Evolutionary conservation across 92 coral and sea anemone species (phyloP).

Genomic region (Pocillopora meandrina): DNA sequence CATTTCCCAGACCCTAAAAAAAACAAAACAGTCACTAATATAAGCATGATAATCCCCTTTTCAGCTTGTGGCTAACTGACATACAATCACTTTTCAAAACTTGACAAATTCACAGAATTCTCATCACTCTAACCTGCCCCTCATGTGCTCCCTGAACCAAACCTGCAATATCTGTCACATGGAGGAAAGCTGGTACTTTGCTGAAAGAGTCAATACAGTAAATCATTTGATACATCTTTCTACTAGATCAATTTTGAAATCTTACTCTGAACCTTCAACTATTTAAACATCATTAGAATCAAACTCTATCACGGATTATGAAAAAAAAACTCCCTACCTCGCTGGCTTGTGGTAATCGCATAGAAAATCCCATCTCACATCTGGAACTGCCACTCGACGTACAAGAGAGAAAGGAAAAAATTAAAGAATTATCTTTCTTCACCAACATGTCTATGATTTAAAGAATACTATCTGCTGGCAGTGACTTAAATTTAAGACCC

Average conservation of each 20-base stretch:
- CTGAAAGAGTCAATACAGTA: constrained; percentile 38
- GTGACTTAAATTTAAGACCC: neutral
- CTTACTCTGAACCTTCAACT: neutral
- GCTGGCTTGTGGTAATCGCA: constrained; percentile 92
- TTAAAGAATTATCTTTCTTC: neutral
- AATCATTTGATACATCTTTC: neutral
- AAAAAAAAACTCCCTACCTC: constrained; percentile 57
- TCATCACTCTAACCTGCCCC: constrained; percentile 72
- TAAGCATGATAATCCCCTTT: neutral
- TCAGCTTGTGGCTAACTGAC: neutral
- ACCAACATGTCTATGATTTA: too few relatives aligned
- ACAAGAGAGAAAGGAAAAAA: constrained; percentile 13
- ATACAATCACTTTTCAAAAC: too few relatives aligned
- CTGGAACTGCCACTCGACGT: constrained; percentile 99
- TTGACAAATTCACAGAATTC: neutral
- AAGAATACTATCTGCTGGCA: too few relatives aligned
- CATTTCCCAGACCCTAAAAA: constrained; percentile 95
- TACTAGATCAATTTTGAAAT: neutral
- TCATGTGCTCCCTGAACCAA: constrained; percentile 97
- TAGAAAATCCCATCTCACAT: constrained; percentile 92
- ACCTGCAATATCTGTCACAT: constrained; percentile 97
- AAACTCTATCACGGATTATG: too few relatives aligned
- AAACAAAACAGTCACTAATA: neutral
- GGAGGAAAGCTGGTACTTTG: constrained; percentile 95
- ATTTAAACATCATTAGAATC: too few relatives aligned